These are phyloP conservation scores for Gephyroberyx darwinii DNA, from an alignment of 2,797 vertebrate genomes.

Conservation along the genomic window DNA sequence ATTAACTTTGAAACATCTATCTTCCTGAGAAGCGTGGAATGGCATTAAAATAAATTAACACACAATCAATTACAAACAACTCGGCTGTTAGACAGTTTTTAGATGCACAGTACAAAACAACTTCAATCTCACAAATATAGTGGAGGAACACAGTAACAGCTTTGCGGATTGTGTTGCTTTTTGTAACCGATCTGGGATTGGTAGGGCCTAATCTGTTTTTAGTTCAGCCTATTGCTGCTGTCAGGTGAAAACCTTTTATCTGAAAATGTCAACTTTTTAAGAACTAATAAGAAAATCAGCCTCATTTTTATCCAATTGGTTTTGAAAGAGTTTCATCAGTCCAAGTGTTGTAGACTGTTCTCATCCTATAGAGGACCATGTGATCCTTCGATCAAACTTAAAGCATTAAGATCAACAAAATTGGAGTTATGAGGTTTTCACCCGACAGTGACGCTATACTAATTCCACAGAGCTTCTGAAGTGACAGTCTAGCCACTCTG, in stretches of 20 bases:
- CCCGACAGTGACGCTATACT: background rate
- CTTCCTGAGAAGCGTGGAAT: slow-evolving; percentile 82
- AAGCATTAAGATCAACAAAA: no score
- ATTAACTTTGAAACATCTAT: slow-evolving; percentile 77
- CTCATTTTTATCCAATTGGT: no score
- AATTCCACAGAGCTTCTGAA: slow-evolving; percentile 12
- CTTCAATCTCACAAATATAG: slow-evolving; percentile 59
- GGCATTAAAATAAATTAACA: slow-evolving; percentile 82
- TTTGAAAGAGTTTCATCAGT: no score
- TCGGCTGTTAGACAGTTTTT: slow-evolving; percentile 53
- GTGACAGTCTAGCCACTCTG: slow-evolving; percentile 31
- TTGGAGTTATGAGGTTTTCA: no score
- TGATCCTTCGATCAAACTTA: no score
- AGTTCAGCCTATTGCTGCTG: background rate
- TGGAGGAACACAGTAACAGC: slow-evolving; percentile 44
- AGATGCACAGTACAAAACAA: slow-evolving; percentile 64
- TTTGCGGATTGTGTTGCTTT: slow-evolving; percentile 11
- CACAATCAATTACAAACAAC: slow-evolving; percentile 66
- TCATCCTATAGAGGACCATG: no score
- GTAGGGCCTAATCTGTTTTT: slow-evolving; percentile 17
- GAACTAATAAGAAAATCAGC: no score
- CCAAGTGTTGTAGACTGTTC: no score
- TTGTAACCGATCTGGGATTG: background rate
- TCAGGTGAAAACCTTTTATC: no score
- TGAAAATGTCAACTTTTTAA: no score